Percentiles rank a stretch among this genome's conserved stretches.
Conservation (phyloP, 2,797 vertebrate species). For the Eurystomus glaucurus region DNA sequence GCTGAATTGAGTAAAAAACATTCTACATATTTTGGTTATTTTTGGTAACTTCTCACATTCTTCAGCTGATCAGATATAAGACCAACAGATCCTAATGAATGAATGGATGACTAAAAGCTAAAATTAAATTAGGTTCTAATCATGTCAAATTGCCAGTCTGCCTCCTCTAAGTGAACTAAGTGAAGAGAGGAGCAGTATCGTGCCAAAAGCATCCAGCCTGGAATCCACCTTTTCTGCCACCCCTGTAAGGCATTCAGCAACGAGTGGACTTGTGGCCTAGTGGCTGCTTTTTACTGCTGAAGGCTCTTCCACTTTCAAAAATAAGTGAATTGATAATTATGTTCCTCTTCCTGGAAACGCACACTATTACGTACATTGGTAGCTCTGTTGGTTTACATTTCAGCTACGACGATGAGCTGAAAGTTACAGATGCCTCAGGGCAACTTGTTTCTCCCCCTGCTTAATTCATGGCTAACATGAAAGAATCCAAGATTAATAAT, state of each 20-base stretch:
- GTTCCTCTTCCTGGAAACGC: not conserved
- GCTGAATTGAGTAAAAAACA: not conserved
- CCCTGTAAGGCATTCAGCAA: not conserved
- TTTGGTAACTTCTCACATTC: not conserved
- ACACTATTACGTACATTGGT: rapidly evolving
- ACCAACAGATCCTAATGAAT: not conserved
- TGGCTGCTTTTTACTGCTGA: not conserved
- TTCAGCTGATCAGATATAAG: not conserved
- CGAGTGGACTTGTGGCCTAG: not conserved
- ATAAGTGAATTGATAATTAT: not conserved
- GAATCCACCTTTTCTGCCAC: not conserved
- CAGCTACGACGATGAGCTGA: not conserved
- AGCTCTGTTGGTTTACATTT: not conserved
- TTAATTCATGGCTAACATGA: not conserved
- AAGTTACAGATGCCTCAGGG: not conserved
- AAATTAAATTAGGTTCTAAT: not conserved
- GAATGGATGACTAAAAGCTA: not conserved
- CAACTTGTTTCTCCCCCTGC: not conserved
- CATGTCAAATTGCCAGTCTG: not conserved
- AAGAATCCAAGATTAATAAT: not conserved
- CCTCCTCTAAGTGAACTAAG: not conserved
- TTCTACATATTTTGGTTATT: not conserved
- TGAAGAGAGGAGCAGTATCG: not conserved
- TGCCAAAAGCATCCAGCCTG: not conserved
- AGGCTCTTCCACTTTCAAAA: not conserved